These are phyloP conservation scores for Rhabdomys pumilio DNA, from an alignment of 2,797 vertebrate species.

Conservation along the genomic window DNA sequence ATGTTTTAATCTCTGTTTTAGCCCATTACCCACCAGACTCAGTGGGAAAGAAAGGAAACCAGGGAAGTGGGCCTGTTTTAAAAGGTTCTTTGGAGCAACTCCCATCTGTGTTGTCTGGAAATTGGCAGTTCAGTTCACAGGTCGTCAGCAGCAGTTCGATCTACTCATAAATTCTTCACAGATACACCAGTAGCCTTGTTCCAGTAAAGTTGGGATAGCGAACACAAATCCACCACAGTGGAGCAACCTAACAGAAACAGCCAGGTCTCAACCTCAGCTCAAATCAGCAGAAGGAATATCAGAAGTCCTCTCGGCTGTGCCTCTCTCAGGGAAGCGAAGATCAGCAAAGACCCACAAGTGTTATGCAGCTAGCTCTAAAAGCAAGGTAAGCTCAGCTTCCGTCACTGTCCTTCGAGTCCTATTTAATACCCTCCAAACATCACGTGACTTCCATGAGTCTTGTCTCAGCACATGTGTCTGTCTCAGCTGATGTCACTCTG, in stretches of 20 bases:
- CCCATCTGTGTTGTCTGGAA: neutral
- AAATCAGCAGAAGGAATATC: neutral
- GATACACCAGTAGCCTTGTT: neutral
- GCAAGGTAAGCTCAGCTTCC: neutral
- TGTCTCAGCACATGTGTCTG: neutral
- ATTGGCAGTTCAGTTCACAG: neutral
- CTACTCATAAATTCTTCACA: neutral
- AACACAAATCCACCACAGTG: neutral
- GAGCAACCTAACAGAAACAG: neutral
- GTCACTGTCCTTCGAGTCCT: neutral
- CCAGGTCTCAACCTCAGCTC: too few species aligned
- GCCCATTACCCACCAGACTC: neutral
- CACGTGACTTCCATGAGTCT: too few species aligned
- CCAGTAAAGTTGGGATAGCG: neutral
- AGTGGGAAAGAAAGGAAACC: neutral
- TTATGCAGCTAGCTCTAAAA: neutral
- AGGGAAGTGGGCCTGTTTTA: neutral
- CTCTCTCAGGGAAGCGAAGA: neutral
- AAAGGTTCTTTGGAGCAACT: neutral
- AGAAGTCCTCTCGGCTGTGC: neutral
- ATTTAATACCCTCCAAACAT: neutral
- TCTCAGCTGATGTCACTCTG: neutral
- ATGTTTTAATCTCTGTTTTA: neutral
- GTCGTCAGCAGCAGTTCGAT: neutral
- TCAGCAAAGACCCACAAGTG: neutral